These are phyloP conservation scores for Sialis lutaria DNA, from an alignment of 2,888 invertebrate species.

Conservation along the genomic window DNA sequence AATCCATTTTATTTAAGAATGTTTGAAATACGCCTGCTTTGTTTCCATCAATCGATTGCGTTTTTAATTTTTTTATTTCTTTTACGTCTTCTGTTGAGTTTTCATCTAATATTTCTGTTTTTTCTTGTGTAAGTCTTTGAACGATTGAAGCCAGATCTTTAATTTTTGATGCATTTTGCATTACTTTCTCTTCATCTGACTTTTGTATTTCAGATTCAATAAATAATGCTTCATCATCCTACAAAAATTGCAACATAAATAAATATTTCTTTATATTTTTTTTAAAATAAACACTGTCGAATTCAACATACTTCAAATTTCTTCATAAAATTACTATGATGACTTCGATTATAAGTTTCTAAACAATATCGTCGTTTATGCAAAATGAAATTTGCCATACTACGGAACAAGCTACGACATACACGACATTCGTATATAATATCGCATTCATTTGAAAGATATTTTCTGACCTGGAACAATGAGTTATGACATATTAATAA, in stretches of 20 bases:
- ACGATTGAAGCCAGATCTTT: conserved; percentile 10
- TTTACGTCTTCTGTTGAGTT: background rate
- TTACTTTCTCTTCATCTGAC: conserved; percentile 4
- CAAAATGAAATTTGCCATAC: conserved; percentile 72
- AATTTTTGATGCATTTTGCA: conserved; percentile 1
- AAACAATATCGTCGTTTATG: conserved; percentile 76
- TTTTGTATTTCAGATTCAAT: conserved; percentile 1
- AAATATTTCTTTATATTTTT: background rate
- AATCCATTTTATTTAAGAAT: conserved; percentile 20
- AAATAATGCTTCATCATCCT: conserved; percentile 1
- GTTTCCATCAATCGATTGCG: conserved; percentile 39
- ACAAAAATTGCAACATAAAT: background rate
- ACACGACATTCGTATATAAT: conserved; percentile 78
- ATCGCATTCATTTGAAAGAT: conserved; percentile 72
- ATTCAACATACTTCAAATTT: conserved; percentile 29
- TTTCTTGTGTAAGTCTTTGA: conserved; percentile 8
- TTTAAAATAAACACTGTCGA: background rate
- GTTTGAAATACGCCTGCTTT: conserved; percentile 49
- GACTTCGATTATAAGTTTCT: conserved; percentile 31
- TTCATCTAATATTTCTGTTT: background rate
- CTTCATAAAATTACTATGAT: conserved; percentile 29
- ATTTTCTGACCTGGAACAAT: conserved; percentile 44
- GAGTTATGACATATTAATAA: background rate
- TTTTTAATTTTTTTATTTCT: conserved; percentile 13
- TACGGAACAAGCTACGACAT: conserved; percentile 72